A percentile compares a stretch with the other conserved stretches of the same genome.
Evolutionary conservation across 2,797 vertebrate species (phyloP).

Genomic region (Xerus rutilus): DNA sequence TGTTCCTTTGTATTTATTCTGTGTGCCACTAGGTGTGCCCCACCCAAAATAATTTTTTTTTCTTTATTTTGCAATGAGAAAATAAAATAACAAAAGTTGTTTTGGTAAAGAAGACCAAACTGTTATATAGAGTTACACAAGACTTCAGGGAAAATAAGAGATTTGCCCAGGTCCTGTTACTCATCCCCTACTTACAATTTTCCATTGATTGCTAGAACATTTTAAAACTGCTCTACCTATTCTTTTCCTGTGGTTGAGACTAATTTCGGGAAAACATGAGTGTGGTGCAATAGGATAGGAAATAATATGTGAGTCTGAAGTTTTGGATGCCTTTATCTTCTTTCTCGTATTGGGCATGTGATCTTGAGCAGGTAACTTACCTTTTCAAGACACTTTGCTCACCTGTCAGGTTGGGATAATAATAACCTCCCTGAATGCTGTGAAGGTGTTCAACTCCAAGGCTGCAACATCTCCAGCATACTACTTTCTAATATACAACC

Average conservation of each 20-base stretch:
- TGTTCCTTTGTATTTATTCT: background rate
- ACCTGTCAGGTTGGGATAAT: background rate
- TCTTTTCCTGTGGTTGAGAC: background rate
- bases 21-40: background rate
- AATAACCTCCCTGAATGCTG: background rate
- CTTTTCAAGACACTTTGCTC: background rate
- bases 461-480: too few species aligned
- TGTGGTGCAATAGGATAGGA: background rate
- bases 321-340: accelerated
- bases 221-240: background rate
- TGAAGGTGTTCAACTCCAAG: background rate
- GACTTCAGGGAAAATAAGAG: background rate
- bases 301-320: too few species aligned
- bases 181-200: background rate
- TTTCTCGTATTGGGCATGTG: background rate
- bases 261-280: background rate
- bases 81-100: background rate
- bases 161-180: background rate
- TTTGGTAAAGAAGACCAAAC: constrained; percentile 19
- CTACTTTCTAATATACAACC: too few species aligned
- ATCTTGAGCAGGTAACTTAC: background rate
- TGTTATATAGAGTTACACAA: background rate
- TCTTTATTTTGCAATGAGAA: constrained; percentile 38
- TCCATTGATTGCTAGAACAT: background rate
- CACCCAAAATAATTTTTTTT: background rate